Conservation (phyloP, 2,113 vertebrate genomes). For the Python bivittatus region DNA sequence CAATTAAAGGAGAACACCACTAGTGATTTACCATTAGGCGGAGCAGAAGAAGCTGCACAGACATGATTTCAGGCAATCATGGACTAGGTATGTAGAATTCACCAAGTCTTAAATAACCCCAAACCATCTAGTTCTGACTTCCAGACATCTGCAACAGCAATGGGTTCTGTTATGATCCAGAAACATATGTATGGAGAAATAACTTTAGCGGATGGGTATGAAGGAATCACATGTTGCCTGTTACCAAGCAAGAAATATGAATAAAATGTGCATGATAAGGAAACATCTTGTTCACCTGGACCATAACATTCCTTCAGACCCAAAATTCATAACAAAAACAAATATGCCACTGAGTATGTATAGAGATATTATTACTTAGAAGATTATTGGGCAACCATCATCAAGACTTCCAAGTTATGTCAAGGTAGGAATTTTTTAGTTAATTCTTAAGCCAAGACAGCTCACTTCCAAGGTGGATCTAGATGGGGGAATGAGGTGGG, state of each 20-base stretch:
- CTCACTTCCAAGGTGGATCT: background rate
- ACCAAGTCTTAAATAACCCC: background rate
- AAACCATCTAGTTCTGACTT: background rate
- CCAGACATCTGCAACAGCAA: background rate
- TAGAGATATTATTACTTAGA: background rate
- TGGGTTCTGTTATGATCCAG: background rate
- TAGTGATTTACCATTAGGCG: background rate
- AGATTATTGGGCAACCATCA: background rate
- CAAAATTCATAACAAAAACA: slow-evolving; percentile 39
- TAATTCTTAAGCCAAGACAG: background rate
- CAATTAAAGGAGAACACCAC: background rate
- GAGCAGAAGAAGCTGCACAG: slow-evolving; percentile 25
- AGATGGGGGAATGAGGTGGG: background rate
- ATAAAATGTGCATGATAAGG: background rate
- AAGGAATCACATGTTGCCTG: background rate
- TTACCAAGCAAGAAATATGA: background rate
- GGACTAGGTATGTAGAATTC: background rate
- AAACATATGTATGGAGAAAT: background rate
- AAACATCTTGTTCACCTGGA: background rate
- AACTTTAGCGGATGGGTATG: background rate
- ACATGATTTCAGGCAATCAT: background rate
- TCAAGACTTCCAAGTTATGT: background rate
- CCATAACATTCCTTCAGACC: background rate
- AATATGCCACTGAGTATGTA: background rate
- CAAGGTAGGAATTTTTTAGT: background rate